Base-by-base conservation (phyloP, 2,797 vertebrate species). In the Dipus sagitta region DNA sequence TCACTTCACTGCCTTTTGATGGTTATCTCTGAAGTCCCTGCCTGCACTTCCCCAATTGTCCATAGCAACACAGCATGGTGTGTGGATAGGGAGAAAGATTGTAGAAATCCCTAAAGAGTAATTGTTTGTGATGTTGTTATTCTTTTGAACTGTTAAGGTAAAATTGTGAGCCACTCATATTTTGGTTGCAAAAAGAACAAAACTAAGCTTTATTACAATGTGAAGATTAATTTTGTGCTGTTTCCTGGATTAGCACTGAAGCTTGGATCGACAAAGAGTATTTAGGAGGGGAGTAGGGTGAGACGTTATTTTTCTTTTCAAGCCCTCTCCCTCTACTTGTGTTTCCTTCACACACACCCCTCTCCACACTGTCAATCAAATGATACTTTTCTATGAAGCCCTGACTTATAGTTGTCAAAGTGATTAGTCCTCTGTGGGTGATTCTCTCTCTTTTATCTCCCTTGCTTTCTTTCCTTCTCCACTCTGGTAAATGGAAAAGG, bases 371-470 rank as follows among this genome's bases (percentile, higher is more conserved):
- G 96, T 98, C 98, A 98, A 96, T 98, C 97, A 97, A 96, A 96
- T 97, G 83, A 97, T 94, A 92, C 96, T 97, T 94, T 98, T 96
- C 96, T 97, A 96, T 98, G 97, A 98, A 97, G 96, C 97, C 97
- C 97, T 96, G 93, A 97, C 47, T 93, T 98, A 91, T 98, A 98
- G 98, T 97, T 98, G 98, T 98, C 98, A 97, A 96, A 98, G 98
- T 98, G 98, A 97, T 98, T 98, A 97, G 98, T 98, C 97, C 97
- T 98, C 98, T 98, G 98, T 98, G 98, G 98, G 97, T 98, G 98
- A 97, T 98, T 97, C 96, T 94, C 84, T 94, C 84, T 96, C 86
- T 62, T 85, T 62, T 95, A 86, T 65, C 96, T 78, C 90, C 95
- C 96, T 96, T 97, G 94, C 96, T 96, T 97, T 97, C 98, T 97